Conservation (phyloP, 2,797 vertebrate genomes). For the Rhyacichthys aspro region DNA sequence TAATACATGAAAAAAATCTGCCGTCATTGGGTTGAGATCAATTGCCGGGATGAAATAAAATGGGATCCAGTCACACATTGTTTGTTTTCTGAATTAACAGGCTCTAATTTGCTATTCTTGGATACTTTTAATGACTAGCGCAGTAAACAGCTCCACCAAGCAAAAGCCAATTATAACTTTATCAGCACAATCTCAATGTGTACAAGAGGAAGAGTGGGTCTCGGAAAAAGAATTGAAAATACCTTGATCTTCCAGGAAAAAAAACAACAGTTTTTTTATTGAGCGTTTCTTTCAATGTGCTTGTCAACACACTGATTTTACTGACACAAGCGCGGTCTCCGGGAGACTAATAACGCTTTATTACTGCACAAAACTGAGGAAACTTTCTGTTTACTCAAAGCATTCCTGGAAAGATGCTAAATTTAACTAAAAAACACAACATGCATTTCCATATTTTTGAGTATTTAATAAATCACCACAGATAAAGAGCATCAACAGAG, state of each 20-base stretch:
- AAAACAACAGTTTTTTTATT: conserved; percentile 52
- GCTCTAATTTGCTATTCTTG: conserved; percentile 85
- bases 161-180: conserved; percentile 83
- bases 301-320: conserved; percentile 76
- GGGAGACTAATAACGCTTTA: conserved; percentile 60
- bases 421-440: conserved; percentile 20
- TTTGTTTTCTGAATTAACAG: conserved; percentile 80
- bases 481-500: conserved; percentile 16
- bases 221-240: conserved; percentile 65
- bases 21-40: conserved; percentile 72
- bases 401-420: conserved; percentile 39
- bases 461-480: conserved; percentile 20
- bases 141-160: conserved; percentile 76
- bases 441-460: conserved; percentile 1
- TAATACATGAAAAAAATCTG: conserved; percentile 74
- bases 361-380: conserved; percentile 52
- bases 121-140: conserved; percentile 83
- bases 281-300: conserved; percentile 58
- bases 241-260: conserved; percentile 73
- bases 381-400: conserved; percentile 57
- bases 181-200: conserved; percentile 64
- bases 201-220: conserved; percentile 57
- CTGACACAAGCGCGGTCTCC: conserved; percentile 60
- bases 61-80: conserved; percentile 62
- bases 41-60: conserved; percentile 71